These are phyloP conservation scores for Leptopilina clavipes DNA, from an alignment of 1,140 invertebrate species.

Conservation along the genomic window DNA sequence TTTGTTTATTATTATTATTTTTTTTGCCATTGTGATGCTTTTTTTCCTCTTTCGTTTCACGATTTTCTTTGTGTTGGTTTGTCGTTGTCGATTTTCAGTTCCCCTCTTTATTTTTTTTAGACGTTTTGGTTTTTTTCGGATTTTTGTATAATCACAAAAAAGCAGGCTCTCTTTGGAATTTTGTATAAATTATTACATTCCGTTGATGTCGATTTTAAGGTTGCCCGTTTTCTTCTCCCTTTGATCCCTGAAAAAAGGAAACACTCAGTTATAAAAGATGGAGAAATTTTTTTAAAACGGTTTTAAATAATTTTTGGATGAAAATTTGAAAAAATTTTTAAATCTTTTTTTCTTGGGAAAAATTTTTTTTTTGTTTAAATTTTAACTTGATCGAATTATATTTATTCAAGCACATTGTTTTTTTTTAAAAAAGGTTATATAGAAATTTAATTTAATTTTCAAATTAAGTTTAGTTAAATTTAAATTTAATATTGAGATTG, in stretches of 20 bases:
- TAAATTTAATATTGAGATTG: not conserved
- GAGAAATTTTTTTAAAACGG: too few species aligned
- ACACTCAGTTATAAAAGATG: constrained; percentile 38
- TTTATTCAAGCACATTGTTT: not conserved
- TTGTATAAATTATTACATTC: constrained; percentile 61
- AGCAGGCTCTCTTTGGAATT: constrained; percentile 24
- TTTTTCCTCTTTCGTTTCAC: constrained; percentile 31
- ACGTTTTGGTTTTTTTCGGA: constrained; percentile 36
- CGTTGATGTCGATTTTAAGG: constrained; percentile 77
- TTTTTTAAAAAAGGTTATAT: not conserved
- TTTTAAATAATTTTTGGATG: too few species aligned
- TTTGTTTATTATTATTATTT: too few species aligned
- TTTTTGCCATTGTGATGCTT: constrained; percentile 15
- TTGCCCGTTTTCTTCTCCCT: constrained; percentile 83
- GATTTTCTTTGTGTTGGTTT: constrained; percentile 26
- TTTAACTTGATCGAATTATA: not conserved
- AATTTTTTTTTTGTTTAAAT: not conserved
- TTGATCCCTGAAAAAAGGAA: constrained; percentile 77
- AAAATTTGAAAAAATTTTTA: too few species aligned
- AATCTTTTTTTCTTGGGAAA: too few species aligned
- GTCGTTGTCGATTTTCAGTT: constrained; percentile 3
- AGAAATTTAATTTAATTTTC: not conserved
- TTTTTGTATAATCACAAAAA: not conserved
- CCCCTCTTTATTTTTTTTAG: not conserved
- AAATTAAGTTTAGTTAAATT: not conserved